These are phyloP conservation scores for Phymorhynchus buccinoides DNA, from an alignment of 1,140 invertebrate species.

Conservation along the genomic window DNA sequence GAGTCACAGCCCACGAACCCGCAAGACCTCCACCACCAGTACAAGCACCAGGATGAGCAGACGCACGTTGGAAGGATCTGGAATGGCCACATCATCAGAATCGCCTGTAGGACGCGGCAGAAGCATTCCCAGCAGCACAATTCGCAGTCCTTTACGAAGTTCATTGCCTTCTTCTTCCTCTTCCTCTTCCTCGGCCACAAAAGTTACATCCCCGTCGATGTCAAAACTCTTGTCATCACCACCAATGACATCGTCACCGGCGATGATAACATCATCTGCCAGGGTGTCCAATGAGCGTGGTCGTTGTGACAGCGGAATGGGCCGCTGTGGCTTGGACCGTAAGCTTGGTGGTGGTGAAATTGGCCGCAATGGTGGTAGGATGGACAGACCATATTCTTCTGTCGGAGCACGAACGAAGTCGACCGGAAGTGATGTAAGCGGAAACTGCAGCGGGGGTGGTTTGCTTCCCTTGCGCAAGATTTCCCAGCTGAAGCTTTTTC, in stretches of 20 bases:
- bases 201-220: too few relatives aligned
- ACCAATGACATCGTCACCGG: too few relatives aligned
- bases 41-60: not conserved
- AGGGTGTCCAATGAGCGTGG: not conserved
- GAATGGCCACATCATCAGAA: too few relatives aligned
- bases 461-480: slow-evolving; percentile 7
- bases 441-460: not conserved
- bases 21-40: too few relatives aligned
- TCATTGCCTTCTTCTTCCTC: too few relatives aligned
- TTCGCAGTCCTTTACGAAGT: too few relatives aligned
- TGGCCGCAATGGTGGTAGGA: not conserved
- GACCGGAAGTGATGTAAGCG: not conserved
- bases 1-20: not conserved
- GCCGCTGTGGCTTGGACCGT: too few relatives aligned
- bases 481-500: too few relatives aligned
- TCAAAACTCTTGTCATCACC: too few relatives aligned
- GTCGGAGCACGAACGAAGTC: not conserved
- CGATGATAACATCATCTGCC: slow-evolving; percentile 1
- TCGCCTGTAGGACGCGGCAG: too few relatives aligned
- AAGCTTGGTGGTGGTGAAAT: not conserved
- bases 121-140: not conserved
- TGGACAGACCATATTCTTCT: not conserved
- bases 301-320: not conserved
- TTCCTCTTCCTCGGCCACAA: too few relatives aligned
- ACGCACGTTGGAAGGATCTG: too few relatives aligned